These are phyloP conservation scores for Aradophagus sp. DNA, from an alignment of 1,140 invertebrate genomes.

Conservation along the genomic window DNA sequence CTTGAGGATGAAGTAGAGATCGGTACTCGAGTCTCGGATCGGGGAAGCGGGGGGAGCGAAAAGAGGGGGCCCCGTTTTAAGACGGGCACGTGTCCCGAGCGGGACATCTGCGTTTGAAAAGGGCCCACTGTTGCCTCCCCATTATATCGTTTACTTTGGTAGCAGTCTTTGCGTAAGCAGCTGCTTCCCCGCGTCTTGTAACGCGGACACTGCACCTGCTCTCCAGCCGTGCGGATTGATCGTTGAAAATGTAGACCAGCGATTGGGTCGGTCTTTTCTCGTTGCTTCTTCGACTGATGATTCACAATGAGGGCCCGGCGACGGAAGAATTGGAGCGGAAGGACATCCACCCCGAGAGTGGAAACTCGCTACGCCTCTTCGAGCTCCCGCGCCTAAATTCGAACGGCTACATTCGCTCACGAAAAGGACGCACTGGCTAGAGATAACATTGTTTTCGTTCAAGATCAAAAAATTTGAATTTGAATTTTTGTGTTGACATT, in stretches of 20 bases:
- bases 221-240: conserved; percentile 40
- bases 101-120: conserved; percentile 71
- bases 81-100: conserved; percentile 68
- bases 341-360: conserved; percentile 8
- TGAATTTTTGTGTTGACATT: too few species aligned
- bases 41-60: too few species aligned
- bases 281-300: conserved; percentile 31
- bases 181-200: too few species aligned
- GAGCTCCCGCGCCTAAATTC: too few species aligned
- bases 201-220: too few species aligned
- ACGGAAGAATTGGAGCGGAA: conserved; percentile 36
- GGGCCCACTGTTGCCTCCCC: conserved; percentile 65
- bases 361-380: too few species aligned
- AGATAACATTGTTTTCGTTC: too few species aligned
- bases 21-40: conserved; percentile 27
- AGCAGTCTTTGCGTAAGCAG: too few species aligned
- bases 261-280: conserved; percentile 36
- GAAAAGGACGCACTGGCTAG: too few species aligned
- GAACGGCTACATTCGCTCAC: too few species aligned
- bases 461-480: too few species aligned
- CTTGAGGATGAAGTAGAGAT: too few species aligned
- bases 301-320: conserved; percentile 13
- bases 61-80: conserved; percentile 25
- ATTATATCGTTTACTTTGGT: conserved; percentile 65
- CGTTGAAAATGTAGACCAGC: conserved; percentile 24